Percentiles rank a stretch among this genome's conserved stretches.
Conservation (phyloP, 92 coral and sea anemone species). For the Nematostella vectensis region DNA sequence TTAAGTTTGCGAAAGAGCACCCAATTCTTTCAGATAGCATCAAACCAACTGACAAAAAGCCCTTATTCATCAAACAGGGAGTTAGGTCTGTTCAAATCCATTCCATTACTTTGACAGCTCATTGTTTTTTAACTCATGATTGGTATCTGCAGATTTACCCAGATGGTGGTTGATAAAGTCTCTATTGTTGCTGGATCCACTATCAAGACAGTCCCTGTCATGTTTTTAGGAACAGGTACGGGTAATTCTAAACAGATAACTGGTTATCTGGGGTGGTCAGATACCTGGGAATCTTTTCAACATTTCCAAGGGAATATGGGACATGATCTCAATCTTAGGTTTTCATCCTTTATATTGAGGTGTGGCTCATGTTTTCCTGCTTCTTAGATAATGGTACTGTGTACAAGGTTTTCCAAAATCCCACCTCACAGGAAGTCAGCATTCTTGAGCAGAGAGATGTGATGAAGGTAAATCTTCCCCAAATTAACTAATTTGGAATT, state of each 20-base stretch:
- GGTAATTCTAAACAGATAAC: too few species aligned
- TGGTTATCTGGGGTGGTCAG: too few species aligned
- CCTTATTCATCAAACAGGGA: slow-evolving; percentile 30
- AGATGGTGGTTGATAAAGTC: slow-evolving; percentile 38
- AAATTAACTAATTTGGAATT: too few species aligned
- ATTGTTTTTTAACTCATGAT: too few species aligned
- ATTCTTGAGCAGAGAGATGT: slow-evolving; percentile 59
- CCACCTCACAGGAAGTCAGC: slow-evolving; percentile 14
- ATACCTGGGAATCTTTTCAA: too few species aligned
- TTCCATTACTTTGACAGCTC: too few species aligned
- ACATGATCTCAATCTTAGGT: too few species aligned
- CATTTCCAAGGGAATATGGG: too few species aligned
- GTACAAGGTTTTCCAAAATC: slow-evolving; percentile 47
- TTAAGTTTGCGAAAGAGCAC: slow-evolving; percentile 30
- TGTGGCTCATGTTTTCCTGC: too few species aligned
- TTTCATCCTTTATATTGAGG: too few species aligned
- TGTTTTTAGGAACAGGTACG: slow-evolving; percentile 48
- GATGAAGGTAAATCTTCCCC: slow-evolving; percentile 40
- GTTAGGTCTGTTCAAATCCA: slow-evolving; percentile 39
- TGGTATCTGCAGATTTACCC: slow-evolving; percentile 36
- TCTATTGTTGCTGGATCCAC: not conserved
- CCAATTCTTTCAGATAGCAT: slow-evolving; percentile 31
- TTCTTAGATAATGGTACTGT: slow-evolving; percentile 64
- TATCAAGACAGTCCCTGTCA: slow-evolving; percentile 22
- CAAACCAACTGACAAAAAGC: slow-evolving; percentile 13